Percentiles rank a stretch among this genome's conserved stretches.
Evolutionary conservation across 2,113 vertebrate genomes (phyloP).

Genomic region (Pandion haliaetus): DNA sequence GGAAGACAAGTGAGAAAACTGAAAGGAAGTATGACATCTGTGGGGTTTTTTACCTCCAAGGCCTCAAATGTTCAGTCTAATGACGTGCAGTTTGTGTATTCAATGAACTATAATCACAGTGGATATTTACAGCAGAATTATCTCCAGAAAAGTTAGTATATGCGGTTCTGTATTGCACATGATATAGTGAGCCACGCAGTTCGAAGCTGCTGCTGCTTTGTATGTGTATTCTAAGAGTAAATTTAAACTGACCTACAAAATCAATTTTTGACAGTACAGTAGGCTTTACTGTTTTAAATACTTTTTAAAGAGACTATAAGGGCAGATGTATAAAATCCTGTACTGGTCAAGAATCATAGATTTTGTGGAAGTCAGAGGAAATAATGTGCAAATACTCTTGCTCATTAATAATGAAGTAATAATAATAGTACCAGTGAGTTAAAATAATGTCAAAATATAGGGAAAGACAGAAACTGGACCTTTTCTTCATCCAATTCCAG

Average conservation of each 20-base stretch:
- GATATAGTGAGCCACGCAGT: not conserved
- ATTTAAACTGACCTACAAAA: not conserved
- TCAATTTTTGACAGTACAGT: not conserved
- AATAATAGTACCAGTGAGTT: not conserved
- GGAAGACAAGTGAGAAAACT: not conserved
- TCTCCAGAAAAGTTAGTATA: not conserved
- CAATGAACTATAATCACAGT: not conserved
- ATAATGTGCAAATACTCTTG: not conserved
- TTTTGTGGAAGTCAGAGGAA: not conserved
- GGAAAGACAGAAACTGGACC: not conserved
- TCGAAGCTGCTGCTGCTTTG: not conserved
- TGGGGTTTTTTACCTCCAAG: fast-evolving
- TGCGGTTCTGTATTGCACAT: not conserved
- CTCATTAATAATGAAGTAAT: not conserved
- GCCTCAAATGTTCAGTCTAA: not conserved
- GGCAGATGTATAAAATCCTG: not conserved
- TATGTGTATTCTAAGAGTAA: not conserved
- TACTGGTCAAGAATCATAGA: not conserved
- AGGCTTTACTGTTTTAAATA: not conserved
- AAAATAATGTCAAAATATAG: not conserved
- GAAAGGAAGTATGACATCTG: not conserved
- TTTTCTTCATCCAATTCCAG: not conserved
- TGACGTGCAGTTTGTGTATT: not conserved
- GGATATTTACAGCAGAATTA: not conserved
- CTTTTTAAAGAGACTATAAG: not conserved